phyloP scores from a whole-genome alignment of 35 echinoderm and acorn worm genomes.

The Ptychodera flava region DNA sequence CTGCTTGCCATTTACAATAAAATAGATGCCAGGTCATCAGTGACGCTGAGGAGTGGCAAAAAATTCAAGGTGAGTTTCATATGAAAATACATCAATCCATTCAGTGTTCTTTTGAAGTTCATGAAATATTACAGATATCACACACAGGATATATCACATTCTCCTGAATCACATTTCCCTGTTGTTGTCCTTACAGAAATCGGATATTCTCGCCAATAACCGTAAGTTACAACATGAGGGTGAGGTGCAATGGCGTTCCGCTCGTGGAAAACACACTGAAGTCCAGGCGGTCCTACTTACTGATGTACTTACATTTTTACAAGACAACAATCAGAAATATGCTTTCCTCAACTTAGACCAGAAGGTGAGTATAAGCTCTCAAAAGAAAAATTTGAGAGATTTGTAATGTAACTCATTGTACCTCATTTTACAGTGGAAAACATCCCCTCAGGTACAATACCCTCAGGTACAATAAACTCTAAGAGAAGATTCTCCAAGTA shows the following conservation, averaged over 20 bases:
- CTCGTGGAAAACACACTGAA: constrained; percentile 78
- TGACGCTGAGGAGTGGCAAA: constrained; percentile 84
- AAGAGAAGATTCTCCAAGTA: too few relatives aligned
- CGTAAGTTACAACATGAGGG: constrained; percentile 91
- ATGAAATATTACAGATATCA: too few relatives aligned
- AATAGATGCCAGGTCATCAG: constrained; percentile 76
- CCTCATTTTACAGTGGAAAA: too few relatives aligned
- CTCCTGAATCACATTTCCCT: too few relatives aligned
- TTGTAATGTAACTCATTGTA: too few relatives aligned
- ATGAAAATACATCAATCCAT: too few relatives aligned
- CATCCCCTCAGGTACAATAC: too few relatives aligned
- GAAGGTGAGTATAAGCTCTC: constrained; percentile 51
- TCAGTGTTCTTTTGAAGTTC: too few relatives aligned
- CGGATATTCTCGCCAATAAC: constrained; percentile 61
- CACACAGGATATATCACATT: too few relatives aligned
- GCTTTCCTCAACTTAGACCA: constrained; percentile 85
- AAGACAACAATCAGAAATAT: constrained; percentile 84
- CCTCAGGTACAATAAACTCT: too few relatives aligned
- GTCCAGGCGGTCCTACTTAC: constrained; percentile 68
- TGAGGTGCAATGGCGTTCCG: constrained; percentile 74
- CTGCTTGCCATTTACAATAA: constrained; percentile 92
- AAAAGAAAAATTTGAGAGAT: too few relatives aligned
- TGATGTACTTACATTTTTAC: constrained; percentile 70
- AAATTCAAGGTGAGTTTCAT: constrained; percentile 77
- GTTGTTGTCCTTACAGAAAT: constrained; percentile 96